Percentiles rank a stretch among this genome's conserved stretches.
Conservation (phyloP, 1,140 invertebrate species). For the Drosophila trapezifrons region DNA sequence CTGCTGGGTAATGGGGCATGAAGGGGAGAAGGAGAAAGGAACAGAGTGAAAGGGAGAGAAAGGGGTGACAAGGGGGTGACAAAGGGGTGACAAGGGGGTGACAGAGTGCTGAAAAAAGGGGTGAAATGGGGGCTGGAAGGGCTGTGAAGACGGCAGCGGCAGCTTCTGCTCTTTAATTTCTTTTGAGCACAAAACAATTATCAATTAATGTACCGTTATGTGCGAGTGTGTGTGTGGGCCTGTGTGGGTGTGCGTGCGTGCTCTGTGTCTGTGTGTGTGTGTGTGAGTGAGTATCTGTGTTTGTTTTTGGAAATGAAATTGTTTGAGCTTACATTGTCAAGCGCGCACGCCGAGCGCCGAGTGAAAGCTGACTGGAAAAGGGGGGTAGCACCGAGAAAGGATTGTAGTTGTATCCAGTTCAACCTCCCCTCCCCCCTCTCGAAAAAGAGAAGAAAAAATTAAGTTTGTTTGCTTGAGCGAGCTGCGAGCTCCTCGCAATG, state of each 20-base stretch:
- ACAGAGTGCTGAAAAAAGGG: background rate
- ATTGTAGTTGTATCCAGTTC: constrained; percentile 27
- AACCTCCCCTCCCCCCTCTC: background rate
- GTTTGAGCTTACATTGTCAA: constrained; percentile 65
- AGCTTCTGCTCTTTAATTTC: constrained; percentile 68
- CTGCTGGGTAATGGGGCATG: constrained; percentile 61
- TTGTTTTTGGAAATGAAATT: constrained; percentile 68
- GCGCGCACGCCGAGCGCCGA: constrained; percentile 9
- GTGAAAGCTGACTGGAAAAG: background rate
- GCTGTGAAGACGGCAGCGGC: constrained; percentile 6
- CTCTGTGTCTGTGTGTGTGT: constrained; percentile 9
- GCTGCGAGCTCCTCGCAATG: constrained; percentile 25
- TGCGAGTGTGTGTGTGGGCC: constrained; percentile 19
- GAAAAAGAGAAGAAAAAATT: constrained; percentile 3
- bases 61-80: background rate
- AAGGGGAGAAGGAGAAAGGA: background rate
- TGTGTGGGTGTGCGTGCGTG: constrained; percentile 21
- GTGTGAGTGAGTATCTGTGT: constrained; percentile 18
- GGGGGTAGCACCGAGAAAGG: background rate
- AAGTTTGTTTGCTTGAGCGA: constrained; percentile 58
- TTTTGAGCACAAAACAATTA: constrained; percentile 81
- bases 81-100: constrained; percentile 1
- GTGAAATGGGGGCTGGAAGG: constrained; percentile 2
- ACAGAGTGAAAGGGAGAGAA: background rate
- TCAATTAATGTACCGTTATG: constrained; percentile 78